A percentile compares a stretch with the other conserved stretches of the same genome.
Conservation (phyloP, 35 echinoderm and acorn worm species). For the Strongylocentrotus purpuratus region DNA sequence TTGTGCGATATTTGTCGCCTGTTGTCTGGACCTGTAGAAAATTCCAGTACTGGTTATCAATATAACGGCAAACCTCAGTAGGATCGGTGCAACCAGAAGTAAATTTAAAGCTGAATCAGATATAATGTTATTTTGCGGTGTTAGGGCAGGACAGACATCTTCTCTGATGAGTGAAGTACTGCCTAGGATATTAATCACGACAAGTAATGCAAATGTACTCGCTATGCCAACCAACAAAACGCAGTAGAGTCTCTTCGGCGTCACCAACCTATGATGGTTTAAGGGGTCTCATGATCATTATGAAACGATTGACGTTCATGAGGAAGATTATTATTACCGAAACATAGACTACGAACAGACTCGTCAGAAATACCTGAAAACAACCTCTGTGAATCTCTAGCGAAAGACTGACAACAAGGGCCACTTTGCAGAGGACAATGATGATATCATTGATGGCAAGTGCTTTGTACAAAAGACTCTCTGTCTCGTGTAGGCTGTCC, state of each 20-base stretch:
- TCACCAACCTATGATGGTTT: not conserved
- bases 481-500: not conserved
- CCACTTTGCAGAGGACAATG: not conserved
- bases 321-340: not conserved
- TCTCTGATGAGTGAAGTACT: not conserved
- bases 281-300: not conserved
- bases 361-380: not conserved
- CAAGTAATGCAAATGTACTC: not conserved
- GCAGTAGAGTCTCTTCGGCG: not conserved
- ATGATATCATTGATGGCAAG: not conserved
- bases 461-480: not conserved
- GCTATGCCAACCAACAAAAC: not conserved
- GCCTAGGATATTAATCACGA: not conserved
- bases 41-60: conserved; percentile 1
- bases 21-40: not conserved
- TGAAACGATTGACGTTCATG: not conserved
- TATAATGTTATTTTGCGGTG: not conserved
- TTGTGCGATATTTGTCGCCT: not conserved
- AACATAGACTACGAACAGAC: not conserved
- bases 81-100: not conserved
- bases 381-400: not conserved
- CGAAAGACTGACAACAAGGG: not conserved
- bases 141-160: not conserved
- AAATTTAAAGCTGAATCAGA: not conserved
- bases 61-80: not conserved